Percentiles rank a stretch among this genome's conserved stretches.
Conservation (phyloP, 2,888 invertebrate species). For the Athrips mouffetella region DNA sequence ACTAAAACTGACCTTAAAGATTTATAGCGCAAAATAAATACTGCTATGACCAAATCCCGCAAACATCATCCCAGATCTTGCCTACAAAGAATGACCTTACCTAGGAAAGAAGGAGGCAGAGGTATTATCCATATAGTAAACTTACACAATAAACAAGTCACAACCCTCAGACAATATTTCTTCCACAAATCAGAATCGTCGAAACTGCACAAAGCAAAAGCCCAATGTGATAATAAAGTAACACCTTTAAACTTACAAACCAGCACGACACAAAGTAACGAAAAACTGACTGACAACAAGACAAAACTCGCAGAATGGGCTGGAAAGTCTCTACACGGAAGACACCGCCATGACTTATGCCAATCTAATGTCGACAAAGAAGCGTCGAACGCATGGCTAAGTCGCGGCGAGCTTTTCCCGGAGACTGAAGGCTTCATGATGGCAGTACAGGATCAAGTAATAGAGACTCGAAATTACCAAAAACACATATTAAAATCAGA, state of each 20-base stretch:
- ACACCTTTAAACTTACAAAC: constrained; percentile 13
- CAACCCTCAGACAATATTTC: too few species aligned
- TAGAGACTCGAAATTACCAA: too few species aligned
- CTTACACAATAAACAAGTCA: constrained; percentile 12
- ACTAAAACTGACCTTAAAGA: constrained; percentile 18
- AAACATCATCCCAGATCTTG: constrained; percentile 26
- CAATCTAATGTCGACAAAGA: too few species aligned
- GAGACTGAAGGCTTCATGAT: too few species aligned
- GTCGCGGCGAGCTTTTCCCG: too few species aligned
- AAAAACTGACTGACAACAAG: constrained; percentile 8
- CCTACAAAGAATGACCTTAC: constrained; percentile 17
- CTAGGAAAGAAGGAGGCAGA: constrained; percentile 23
- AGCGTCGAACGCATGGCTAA: too few species aligned
- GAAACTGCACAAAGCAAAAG: constrained; percentile 10
- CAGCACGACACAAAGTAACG: constrained; percentile 4
- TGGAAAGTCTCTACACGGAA: too few species aligned
- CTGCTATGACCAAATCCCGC: constrained; percentile 17
- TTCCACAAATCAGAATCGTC: not conserved
- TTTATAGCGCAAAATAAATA: constrained; percentile 16
- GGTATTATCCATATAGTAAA: constrained; percentile 13
- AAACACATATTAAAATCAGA: too few species aligned
- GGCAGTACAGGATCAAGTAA: too few species aligned
- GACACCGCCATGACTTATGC: too few species aligned
- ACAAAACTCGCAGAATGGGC: too few species aligned
- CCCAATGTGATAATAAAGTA: constrained; percentile 4